phyloP scores from a whole-genome alignment of 2,888 invertebrate species.

The Athalia cordata region DNA sequence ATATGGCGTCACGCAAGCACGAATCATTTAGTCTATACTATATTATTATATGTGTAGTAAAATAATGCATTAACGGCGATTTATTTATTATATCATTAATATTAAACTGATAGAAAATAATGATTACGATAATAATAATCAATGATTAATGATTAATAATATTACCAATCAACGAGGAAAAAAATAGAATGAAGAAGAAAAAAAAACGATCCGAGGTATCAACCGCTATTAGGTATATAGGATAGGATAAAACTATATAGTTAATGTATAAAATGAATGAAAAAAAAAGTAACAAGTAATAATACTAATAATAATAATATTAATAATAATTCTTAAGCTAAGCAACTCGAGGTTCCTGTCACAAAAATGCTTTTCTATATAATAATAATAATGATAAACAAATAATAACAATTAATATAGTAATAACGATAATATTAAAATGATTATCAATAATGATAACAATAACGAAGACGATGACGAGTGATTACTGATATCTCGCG shows the following conservation, averaged over 20 bases:
- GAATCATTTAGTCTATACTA: constrained; percentile 49
- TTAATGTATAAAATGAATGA: constrained; percentile 1
- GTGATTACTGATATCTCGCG: background rate
- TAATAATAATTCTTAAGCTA: constrained; percentile 64
- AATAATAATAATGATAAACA: constrained; percentile 6
- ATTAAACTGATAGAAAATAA: background rate
- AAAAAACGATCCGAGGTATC: no score
- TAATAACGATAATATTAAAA: no score
- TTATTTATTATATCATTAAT: background rate
- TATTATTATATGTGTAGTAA: constrained; percentile 31
- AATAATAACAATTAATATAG: background rate
- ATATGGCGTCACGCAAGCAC: constrained; percentile 46
- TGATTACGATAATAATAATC: background rate
- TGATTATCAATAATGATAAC: background rate
- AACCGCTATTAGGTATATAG: no score
- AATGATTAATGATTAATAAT: background rate
- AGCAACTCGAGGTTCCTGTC: constrained; percentile 71
- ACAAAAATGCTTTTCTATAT: constrained; percentile 69
- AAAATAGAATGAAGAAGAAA: background rate
- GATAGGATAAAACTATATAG: background rate
- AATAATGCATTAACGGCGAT: constrained; percentile 7
- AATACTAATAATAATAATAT: constrained; percentile 34
- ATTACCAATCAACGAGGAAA: background rate
- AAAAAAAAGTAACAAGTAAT: constrained; percentile 60
- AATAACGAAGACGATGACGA: background rate